Conservation (phyloP, 1,140 invertebrate genomes). For the Megalopta genalis region DNA sequence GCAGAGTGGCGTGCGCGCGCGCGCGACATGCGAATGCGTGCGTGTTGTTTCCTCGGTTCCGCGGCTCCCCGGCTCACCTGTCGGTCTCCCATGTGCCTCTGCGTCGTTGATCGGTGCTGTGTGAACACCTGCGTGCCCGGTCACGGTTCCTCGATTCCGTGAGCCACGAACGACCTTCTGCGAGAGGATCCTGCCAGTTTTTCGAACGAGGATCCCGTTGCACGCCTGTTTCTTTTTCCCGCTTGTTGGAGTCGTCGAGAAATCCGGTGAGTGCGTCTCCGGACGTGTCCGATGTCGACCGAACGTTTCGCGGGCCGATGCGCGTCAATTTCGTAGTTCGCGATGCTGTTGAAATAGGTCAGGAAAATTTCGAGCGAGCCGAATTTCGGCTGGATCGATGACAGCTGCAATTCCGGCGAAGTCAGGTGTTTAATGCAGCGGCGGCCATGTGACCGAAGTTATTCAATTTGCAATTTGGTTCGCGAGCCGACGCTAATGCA, state of each 20-base stretch:
- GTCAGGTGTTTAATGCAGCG: neutral
- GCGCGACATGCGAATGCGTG: neutral
- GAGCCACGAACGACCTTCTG: too few species aligned
- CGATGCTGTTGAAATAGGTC: neutral
- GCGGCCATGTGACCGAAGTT: slow-evolving; percentile 26
- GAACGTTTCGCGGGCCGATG: too few species aligned
- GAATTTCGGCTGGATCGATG: slow-evolving; percentile 5
- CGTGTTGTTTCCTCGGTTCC: slow-evolving; percentile 10
- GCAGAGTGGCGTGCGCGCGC: neutral
- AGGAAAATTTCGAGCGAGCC: neutral
- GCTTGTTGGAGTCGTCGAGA: too few species aligned
- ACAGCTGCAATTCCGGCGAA: neutral
- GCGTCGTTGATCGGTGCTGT: slow-evolving; percentile 20
- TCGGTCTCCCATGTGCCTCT: neutral
- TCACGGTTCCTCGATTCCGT: neutral
- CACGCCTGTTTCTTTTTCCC: too few species aligned
- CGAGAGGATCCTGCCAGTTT: too few species aligned
- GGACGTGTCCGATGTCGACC: too few species aligned
- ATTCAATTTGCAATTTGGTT: slow-evolving; percentile 35
- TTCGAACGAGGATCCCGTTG: too few species aligned
- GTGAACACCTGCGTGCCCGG: slow-evolving; percentile 27
- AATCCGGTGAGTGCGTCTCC: too few species aligned
- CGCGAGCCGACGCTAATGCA: slow-evolving; percentile 38
- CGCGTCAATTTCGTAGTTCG: too few species aligned
- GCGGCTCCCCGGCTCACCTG: neutral